Percentiles rank a stretch among this genome's conserved stretches.
These are phyloP conservation scores for Nothobranchius furzeri DNA, from an alignment of 2,113 vertebrate genomes.

Conservation along the genomic window DNA sequence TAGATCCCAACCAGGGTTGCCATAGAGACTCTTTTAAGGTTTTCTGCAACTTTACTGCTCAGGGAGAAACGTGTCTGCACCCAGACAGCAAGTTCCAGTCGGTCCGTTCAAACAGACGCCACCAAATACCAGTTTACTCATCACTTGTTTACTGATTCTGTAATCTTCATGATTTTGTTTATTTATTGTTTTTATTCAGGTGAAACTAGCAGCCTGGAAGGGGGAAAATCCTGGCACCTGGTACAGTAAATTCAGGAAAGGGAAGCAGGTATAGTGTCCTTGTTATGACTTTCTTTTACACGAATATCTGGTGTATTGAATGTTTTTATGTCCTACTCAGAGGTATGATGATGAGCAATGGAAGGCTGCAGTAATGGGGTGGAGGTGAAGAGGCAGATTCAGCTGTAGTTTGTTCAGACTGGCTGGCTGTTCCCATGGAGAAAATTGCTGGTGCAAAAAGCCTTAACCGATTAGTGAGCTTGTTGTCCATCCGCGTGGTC, in stretches of 20 bases:
- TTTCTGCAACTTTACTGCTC: conserved; percentile 96
- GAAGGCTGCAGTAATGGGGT: neutral
- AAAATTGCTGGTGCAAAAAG: neutral
- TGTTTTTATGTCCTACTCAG: neutral
- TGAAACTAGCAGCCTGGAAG: conserved; percentile 95
- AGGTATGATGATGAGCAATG: neutral
- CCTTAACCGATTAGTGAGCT: neutral
- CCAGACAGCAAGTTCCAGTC: conserved; percentile 95
- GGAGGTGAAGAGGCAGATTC: neutral
- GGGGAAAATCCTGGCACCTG: conserved; percentile 90
- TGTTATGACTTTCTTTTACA: neutral
- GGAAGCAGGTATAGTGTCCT: conserved; percentile 86
- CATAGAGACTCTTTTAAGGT: conserved; percentile 96
- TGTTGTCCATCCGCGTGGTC: neutral
- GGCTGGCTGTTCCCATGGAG: neutral
- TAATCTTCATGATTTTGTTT: neutral
- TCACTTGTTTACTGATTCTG: neutral
- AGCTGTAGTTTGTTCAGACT: neutral
- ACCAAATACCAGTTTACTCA: neutral
- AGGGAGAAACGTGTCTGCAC: conserved; percentile 92
- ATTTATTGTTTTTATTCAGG: conserved; percentile 79
- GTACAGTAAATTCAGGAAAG: conserved; percentile 97
- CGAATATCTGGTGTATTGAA: no score
- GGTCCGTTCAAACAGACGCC: conserved; percentile 78
- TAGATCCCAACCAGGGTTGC: conserved; percentile 97